These are phyloP conservation scores for Lepetodrilus schrolli DNA, from an alignment of 2,888 invertebrate genomes.

Conservation along the genomic window DNA sequence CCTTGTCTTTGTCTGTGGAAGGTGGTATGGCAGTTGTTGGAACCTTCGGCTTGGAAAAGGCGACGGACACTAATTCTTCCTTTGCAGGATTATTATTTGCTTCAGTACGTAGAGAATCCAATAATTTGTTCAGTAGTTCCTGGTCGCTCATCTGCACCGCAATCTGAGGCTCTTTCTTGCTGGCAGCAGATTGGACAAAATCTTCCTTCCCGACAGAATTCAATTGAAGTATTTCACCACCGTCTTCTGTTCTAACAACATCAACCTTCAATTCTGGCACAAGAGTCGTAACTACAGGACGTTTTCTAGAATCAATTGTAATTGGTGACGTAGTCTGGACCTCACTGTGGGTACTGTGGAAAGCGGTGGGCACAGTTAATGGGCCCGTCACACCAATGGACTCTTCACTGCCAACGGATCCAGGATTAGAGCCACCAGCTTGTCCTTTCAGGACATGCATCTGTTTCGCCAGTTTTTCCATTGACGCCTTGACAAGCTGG, in stretches of 20 bases:
- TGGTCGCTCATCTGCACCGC: not conserved
- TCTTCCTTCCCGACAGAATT: not conserved
- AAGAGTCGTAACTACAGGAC: not conserved
- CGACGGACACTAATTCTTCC: not conserved
- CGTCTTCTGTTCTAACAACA: not conserved
- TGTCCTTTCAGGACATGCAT: no score
- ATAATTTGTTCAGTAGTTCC: not conserved
- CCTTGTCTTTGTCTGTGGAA: not conserved
- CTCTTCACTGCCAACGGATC: no score
- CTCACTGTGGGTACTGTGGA: no score
- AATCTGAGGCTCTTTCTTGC: not conserved
- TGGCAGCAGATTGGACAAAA: not conserved
- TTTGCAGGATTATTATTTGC: not conserved
- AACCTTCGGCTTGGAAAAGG: constrained; percentile 5
- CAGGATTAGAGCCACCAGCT: no score
- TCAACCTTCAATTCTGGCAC: not conserved
- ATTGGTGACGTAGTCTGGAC: not conserved
- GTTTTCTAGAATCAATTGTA: not conserved
- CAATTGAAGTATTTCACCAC: not conserved
- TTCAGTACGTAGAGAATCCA: not conserved
- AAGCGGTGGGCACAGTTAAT: no score
- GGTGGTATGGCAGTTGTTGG: not conserved
- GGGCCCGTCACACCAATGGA: no score
- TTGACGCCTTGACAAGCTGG: not conserved
- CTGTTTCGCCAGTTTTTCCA: not conserved